A percentile compares a stretch with the other conserved stretches of the same genome.
Evolutionary conservation across 2,888 invertebrate species (phyloP).

Genomic region (Cheilosia variabilis): DNA sequence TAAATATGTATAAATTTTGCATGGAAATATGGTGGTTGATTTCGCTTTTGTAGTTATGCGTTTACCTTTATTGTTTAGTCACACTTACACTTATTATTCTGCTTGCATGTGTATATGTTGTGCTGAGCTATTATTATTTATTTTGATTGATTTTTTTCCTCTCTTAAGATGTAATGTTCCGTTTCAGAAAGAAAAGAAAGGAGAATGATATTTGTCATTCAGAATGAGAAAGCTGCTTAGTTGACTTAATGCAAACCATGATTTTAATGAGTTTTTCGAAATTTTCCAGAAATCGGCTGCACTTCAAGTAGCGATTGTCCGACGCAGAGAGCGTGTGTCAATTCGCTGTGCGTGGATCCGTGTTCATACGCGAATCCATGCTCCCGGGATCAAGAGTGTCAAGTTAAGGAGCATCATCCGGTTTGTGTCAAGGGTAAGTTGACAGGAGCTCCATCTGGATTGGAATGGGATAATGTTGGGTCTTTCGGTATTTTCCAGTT

Average conservation of each 20-base stretch:
- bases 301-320: constrained; percentile 92
- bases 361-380: constrained; percentile 91
- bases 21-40: constrained; percentile 57
- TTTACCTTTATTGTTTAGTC: constrained; percentile 9
- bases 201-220: constrained; percentile 18
- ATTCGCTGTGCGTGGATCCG: constrained; percentile 91
- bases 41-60: constrained; percentile 24
- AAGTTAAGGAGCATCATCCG: constrained; percentile 92
- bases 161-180: constrained; percentile 48
- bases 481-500: constrained; percentile 71
- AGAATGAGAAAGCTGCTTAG: constrained; percentile 39
- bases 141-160: constrained; percentile 23
- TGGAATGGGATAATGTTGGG: not conserved
- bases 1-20: constrained; percentile 29
- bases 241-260: not conserved
- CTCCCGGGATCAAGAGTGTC: constrained; percentile 89
- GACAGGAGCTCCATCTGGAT: not conserved
- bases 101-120: constrained; percentile 75
- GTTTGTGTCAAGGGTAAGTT: constrained; percentile 90
- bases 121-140: constrained; percentile 60
- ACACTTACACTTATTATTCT: constrained; percentile 13
- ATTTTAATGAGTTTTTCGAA: constrained; percentile 46
- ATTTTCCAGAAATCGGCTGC: constrained; percentile 89
- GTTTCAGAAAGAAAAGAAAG: constrained; percentile 48
- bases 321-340: constrained; percentile 90